Conservation (phyloP, 2,113 vertebrate genomes). For the Eptatretus burgeri region DNA sequence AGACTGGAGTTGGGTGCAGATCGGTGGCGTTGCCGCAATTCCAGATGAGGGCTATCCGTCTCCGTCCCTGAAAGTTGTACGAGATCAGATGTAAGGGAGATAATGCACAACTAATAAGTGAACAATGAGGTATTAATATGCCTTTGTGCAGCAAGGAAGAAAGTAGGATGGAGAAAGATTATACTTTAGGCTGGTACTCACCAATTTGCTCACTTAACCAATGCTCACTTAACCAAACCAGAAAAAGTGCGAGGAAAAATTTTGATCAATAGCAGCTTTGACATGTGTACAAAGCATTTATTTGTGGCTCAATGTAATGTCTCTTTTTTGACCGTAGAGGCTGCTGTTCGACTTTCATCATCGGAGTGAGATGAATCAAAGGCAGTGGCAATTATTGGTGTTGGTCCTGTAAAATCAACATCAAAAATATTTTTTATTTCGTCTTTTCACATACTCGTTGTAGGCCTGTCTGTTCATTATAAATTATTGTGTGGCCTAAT, state of each 20-base stretch:
- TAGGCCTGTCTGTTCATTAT: too few species aligned
- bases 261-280: slow-evolving; percentile 11
- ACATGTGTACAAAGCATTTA: slow-evolving; percentile 11
- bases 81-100: too few species aligned
- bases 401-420: too few species aligned
- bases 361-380: too few species aligned
- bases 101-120: slow-evolving; percentile 29
- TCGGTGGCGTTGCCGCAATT: slow-evolving; percentile 39
- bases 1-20: slow-evolving; percentile 17
- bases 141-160: slow-evolving; percentile 20
- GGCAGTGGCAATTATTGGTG: too few species aligned
- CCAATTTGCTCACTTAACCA: slow-evolving; percentile 9
- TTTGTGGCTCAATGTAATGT: slow-evolving; percentile 14
- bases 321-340: too few species aligned
- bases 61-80: slow-evolving; percentile 16
- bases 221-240: too few species aligned
- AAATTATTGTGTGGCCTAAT: too few species aligned
- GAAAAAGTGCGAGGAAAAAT: slow-evolving; percentile 12
- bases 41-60: slow-evolving; percentile 43
- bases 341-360: too few species aligned
- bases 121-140: slow-evolving; percentile 11
- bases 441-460: too few species aligned
- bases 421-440: too few species aligned
- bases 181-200: too few species aligned
- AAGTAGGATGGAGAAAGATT: slow-evolving; percentile 11